Percentiles rank a stretch among this genome's conserved stretches.
Conservation (phyloP, 2,797 vertebrate species). For the Megalops cyprinoides region DNA sequence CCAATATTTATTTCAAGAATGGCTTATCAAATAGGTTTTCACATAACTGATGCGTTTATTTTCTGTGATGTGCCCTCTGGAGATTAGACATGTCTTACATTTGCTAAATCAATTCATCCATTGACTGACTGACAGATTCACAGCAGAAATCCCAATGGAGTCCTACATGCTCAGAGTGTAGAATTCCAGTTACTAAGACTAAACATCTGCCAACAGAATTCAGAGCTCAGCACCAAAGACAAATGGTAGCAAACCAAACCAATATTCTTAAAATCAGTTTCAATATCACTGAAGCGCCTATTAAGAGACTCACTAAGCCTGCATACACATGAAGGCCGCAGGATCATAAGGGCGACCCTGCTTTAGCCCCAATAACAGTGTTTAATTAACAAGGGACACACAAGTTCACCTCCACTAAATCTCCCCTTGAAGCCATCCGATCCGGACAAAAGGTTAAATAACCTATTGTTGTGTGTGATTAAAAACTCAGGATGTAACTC, state of each 20-base stretch:
- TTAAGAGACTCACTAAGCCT: not conserved
- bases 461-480: not conserved
- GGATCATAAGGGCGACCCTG: not conserved
- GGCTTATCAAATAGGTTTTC: not conserved
- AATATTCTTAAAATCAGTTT: conserved; percentile 16
- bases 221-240: not conserved
- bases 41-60: not conserved
- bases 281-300: not conserved
- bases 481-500: not conserved
- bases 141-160: no score
- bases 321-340: not conserved
- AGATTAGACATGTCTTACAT: not conserved
- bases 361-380: not conserved
- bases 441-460: not conserved
- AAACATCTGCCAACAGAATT: not conserved
- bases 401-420: not conserved
- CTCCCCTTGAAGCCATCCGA: not conserved
- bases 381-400: not conserved
- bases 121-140: not conserved
- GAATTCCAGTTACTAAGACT: not conserved
- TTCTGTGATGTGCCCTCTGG: not conserved
- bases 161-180: not conserved
- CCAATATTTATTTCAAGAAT: not conserved
- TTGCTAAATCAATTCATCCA: not conserved
- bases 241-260: not conserved